Base-by-base conservation (phyloP, 2,797 vertebrate species). In the Florisuga fusca region DNA sequence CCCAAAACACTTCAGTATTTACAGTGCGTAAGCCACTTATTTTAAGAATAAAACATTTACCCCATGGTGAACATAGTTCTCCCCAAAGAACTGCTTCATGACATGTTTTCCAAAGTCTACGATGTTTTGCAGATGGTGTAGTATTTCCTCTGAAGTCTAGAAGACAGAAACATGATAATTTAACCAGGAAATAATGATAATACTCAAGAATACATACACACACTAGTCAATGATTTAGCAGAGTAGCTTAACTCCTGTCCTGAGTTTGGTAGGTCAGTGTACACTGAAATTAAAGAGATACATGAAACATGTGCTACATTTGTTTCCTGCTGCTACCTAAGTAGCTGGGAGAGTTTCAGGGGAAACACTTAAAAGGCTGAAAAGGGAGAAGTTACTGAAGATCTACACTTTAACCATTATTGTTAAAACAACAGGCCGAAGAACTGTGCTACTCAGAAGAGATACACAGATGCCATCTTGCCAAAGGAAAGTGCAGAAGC, bases 11-110 rank as follows among this genome's bases (percentile, higher is more conserved):
- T 17, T 9, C 31, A 6, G 7, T 45, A 55, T 67, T 80, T 61
- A 31, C 73, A 71, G 4, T 15, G 68, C 41, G 43, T 14, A 57
- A 89, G 95, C 15, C 27, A 18, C 51, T 90, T 64, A 43, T 54
- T 92, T 86, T 80, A 85, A 89, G 53, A 87, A 93, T 25, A 75
- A 67, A 87, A 72, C 17, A 97, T 97, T 98, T 97, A 99, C 99
- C 97, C 99, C 99, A 17, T 98, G 99, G 81, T 99, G 99, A 96
- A 99, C 98, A 45, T 98, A 99, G 95, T 98, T 99, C 93, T 99
- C 99, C 89, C 99, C 99, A 74, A 99, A 98, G 96, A 99, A 98
- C 88, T 98, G 98, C 97, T 99, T 99, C 99, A 99, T 99, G 77
- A 99, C 98, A 23, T 99, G 99, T 97, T 98, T 99, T 96, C 98